A percentile compares a stretch with the other conserved stretches of the same genome.
These are phyloP conservation scores for Marronus borbonicus DNA, from an alignment of 2,888 invertebrate species.

Conservation along the genomic window DNA sequence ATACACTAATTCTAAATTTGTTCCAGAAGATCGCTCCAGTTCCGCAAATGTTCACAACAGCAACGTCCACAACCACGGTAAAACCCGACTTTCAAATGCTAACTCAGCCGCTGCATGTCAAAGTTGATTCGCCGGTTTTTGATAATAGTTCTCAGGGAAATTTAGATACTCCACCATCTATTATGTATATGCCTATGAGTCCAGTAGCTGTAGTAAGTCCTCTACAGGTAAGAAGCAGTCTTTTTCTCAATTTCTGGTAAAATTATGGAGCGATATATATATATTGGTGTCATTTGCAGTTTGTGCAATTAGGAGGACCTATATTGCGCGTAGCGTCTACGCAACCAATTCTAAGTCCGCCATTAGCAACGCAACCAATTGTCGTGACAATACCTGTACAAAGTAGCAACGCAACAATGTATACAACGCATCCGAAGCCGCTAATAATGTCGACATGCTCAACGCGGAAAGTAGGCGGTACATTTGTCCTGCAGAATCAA, in stretches of 20 bases:
- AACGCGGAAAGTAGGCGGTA: slow-evolving; percentile 74
- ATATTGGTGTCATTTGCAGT: slow-evolving; percentile 56
- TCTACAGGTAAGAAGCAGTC: slow-evolving; percentile 60
- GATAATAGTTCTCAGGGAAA: slow-evolving; percentile 59
- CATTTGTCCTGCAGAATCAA: slow-evolving; percentile 72
- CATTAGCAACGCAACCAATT: slow-evolving; percentile 61
- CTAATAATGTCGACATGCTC: slow-evolving; percentile 75
- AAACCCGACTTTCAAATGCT: slow-evolving; percentile 44
- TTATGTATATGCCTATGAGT: slow-evolving; percentile 66
- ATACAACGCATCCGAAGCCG: slow-evolving; percentile 75
- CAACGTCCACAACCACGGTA: slow-evolving; percentile 22
- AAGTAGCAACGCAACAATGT: slow-evolving; percentile 65
- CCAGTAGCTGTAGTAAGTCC: slow-evolving; percentile 65
- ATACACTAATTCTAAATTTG: neutral
- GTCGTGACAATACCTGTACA: slow-evolving; percentile 64
- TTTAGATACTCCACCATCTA: slow-evolving; percentile 58
- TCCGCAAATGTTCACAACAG: slow-evolving; percentile 31
- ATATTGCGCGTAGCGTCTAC: slow-evolving; percentile 62
- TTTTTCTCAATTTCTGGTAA: neutral
- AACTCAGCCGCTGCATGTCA: slow-evolving; percentile 46
- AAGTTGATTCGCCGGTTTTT: slow-evolving; percentile 42
- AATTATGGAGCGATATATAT: neutral
- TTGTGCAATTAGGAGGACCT: slow-evolving; percentile 63
- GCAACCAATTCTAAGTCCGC: slow-evolving; percentile 61
- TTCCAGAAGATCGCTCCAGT: slow-evolving; percentile 41